phyloP scores from a whole-genome alignment of 2,113 vertebrate genomes.

The Lepisosteus oculatus region DNA sequence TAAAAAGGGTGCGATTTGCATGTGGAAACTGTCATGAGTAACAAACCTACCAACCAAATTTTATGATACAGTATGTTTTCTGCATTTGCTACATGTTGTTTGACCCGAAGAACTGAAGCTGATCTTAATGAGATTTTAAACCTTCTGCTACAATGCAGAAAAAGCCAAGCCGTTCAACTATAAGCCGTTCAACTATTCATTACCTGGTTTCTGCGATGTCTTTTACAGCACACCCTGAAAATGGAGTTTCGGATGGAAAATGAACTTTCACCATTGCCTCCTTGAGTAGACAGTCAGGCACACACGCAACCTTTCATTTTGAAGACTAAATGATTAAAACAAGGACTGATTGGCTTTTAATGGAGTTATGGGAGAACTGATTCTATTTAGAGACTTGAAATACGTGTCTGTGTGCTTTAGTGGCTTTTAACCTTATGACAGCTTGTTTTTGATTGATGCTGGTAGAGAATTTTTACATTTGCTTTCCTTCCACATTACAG shows the following conservation, averaged over 20 bases:
- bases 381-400: slow-evolving; percentile 68
- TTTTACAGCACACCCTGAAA: slow-evolving; percentile 65
- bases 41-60: no score
- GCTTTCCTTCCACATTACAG: no score
- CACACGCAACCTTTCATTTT: slow-evolving; percentile 63
- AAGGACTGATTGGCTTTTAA: slow-evolving; percentile 63
- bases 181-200: no score
- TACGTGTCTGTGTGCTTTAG: slow-evolving; percentile 62
- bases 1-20: no score
- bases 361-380: slow-evolving; percentile 68
- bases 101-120: no score
- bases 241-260: slow-evolving; percentile 70
- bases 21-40: no score
- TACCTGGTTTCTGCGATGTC: slow-evolving; percentile 52
- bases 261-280: slow-evolving; percentile 59
- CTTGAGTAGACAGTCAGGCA: slow-evolving; percentile 50
- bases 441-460: slow-evolving; percentile 54
- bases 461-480: background rate
- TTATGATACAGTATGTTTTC: no score
- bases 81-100: no score
- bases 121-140: no score
- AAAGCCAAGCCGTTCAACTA: no score
- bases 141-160: no score
- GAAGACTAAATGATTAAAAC: slow-evolving; percentile 61
- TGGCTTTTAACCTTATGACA: slow-evolving; percentile 69